Evolutionary conservation across 35 echinoderm and acorn worm genomes (phyloP).

Genomic region (Ophiothrix spiculata): DNA sequence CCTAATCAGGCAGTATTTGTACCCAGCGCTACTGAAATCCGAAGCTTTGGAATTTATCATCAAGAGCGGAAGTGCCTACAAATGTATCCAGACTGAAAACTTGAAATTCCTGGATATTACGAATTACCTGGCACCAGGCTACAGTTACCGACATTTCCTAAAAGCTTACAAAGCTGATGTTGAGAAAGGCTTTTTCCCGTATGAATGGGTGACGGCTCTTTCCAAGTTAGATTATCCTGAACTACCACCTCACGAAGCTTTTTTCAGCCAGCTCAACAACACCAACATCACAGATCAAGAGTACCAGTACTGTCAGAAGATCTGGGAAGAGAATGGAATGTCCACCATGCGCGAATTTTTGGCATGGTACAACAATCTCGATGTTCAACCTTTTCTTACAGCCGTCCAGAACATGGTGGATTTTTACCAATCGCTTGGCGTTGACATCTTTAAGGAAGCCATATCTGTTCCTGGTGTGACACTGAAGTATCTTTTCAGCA

Average conservation of each 20-base stretch:
- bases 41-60: background rate
- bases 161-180: constrained; percentile 6
- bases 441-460: constrained; percentile 27
- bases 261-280: background rate
- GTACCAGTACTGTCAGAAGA: constrained; percentile 16
- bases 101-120: background rate
- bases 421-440: constrained; percentile 11
- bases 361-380: constrained; percentile 53
- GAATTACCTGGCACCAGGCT: background rate
- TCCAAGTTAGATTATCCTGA: background rate
- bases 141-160: constrained; percentile 1
- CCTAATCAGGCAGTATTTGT: background rate
- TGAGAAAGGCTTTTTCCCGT: constrained; percentile 20
- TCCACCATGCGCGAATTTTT: constrained; percentile 25
- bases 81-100: background rate
- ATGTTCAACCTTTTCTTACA: constrained; percentile 35
- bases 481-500: constrained; percentile 38
- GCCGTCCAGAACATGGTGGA: constrained; percentile 36
- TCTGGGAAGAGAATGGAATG: constrained; percentile 7
- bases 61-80: background rate
- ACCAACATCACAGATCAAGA: background rate
- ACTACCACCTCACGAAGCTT: constrained; percentile 27
- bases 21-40: background rate
- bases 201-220: constrained; percentile 14
- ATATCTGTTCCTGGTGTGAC: constrained; percentile 55